These are phyloP conservation scores for Cistogaster globosa DNA, from an alignment of 2,888 invertebrate species.

Conservation along the genomic window DNA sequence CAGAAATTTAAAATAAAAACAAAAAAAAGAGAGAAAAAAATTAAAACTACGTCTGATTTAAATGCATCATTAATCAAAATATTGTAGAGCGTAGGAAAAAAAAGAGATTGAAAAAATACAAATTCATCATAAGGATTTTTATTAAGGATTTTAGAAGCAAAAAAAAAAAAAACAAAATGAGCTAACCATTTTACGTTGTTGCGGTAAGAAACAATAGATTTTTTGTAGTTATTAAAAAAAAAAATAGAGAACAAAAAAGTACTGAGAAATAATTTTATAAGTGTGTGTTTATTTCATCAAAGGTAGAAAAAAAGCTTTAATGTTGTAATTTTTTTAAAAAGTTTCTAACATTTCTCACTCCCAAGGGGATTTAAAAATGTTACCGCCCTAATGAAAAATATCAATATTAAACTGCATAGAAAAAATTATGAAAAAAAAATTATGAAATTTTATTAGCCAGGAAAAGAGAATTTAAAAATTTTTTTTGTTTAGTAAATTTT, in stretches of 20 bases:
- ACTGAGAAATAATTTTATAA: conserved; percentile 52
- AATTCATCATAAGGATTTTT: conserved; percentile 66
- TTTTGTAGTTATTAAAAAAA: not conserved
- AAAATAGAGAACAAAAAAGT: conserved; percentile 21
- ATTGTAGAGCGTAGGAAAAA: conserved; percentile 38
- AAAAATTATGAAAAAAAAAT: conserved; percentile 41
- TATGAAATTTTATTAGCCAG: not conserved
- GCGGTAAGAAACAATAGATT: conserved; percentile 61
- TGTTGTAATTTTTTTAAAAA: conserved; percentile 20
- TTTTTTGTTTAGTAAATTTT: too few relatives aligned
- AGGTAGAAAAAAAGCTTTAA: conserved; percentile 42
- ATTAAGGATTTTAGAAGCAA: conserved; percentile 55
- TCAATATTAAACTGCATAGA: conserved; percentile 77
- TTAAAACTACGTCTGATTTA: conserved; percentile 68
- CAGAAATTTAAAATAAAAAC: conserved; percentile 25
- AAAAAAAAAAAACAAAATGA: conserved; percentile 25
- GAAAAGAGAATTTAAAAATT: conserved; percentile 13
- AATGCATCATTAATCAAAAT: conserved; percentile 72
- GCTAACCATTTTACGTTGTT: conserved; percentile 30
- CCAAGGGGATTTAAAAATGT: conserved; percentile 56
- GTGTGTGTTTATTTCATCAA: conserved; percentile 25
- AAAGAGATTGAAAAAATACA: conserved; percentile 45
- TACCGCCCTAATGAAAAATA: conserved; percentile 79
- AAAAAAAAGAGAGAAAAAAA: conserved; percentile 34
- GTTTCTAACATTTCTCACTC: conserved; percentile 41